These are phyloP conservation scores for Myanophis thanlyinensis DNA, from an alignment of 2,113 vertebrate genomes.

Conservation along the genomic window DNA sequence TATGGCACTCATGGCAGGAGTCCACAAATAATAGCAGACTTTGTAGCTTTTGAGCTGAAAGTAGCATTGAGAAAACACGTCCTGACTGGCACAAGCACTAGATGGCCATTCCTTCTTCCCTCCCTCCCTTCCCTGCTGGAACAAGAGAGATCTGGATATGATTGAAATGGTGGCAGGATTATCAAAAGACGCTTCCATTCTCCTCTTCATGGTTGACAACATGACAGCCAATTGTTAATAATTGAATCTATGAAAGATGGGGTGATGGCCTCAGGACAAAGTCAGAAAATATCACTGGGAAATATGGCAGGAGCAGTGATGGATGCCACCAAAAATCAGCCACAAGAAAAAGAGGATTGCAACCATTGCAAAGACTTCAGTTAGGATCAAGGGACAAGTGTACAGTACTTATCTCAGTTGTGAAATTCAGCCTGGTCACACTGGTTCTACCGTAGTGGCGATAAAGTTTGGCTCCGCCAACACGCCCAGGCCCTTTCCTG, in stretches of 20 bases:
- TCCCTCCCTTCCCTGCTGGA: not conserved
- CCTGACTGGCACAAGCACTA: not conserved
- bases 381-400: not conserved
- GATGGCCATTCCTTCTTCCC: not conserved
- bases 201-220: not conserved
- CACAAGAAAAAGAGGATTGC: not conserved
- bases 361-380: not conserved
- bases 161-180: not conserved
- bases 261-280: not conserved
- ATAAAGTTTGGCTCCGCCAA: no score
- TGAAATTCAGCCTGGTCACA: no score
- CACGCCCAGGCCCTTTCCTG: no score
- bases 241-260: not conserved
- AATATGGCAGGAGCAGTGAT: not conserved
- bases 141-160: not conserved
- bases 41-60: not conserved
- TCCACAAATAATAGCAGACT: not conserved
- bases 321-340: not conserved
- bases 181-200: not conserved
- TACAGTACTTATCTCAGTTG: not conserved
- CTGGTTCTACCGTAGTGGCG: no score
- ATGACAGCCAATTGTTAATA: not conserved
- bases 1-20: not conserved
- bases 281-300: not conserved
- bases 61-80: not conserved